Evolutionary conservation across 2,888 invertebrate species (phyloP).

Genomic region (Torymus tubicola): DNA sequence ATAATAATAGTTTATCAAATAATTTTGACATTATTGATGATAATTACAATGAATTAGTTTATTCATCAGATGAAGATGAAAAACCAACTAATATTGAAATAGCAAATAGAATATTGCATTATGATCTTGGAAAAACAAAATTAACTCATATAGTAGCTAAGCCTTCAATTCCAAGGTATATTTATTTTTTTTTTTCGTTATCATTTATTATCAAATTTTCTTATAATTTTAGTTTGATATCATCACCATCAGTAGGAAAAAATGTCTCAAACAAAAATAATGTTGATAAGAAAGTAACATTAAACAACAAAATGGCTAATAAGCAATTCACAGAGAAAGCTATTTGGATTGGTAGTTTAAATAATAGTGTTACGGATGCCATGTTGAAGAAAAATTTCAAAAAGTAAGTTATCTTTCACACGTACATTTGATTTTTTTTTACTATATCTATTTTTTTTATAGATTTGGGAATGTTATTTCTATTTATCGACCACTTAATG

Average conservation of each 20-base stretch:
- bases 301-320: conserved; percentile 17
- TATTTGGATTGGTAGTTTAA: conserved; percentile 59
- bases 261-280: neutral
- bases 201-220: neutral
- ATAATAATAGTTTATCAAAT: no score
- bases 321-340: conserved; percentile 45
- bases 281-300: neutral
- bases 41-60: neutral
- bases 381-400: conserved; percentile 56
- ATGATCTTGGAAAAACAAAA: conserved; percentile 48
- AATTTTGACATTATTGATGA: no score
- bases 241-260: neutral
- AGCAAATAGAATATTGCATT: conserved; percentile 29
- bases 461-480: conserved; percentile 53
- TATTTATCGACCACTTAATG: conserved; percentile 27
- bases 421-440: conserved; percentile 11
- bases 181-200: neutral
- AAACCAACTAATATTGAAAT: neutral
- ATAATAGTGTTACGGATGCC: conserved; percentile 43
- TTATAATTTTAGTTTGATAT: neutral
- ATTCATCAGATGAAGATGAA: no score
- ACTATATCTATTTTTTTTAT: neutral
- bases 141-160: conserved; percentile 6
- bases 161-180: conserved; percentile 6
- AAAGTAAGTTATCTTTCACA: conserved; percentile 42